Base-by-base conservation (phyloP, 2,113 vertebrate species). In the Gulo gulo region DNA sequence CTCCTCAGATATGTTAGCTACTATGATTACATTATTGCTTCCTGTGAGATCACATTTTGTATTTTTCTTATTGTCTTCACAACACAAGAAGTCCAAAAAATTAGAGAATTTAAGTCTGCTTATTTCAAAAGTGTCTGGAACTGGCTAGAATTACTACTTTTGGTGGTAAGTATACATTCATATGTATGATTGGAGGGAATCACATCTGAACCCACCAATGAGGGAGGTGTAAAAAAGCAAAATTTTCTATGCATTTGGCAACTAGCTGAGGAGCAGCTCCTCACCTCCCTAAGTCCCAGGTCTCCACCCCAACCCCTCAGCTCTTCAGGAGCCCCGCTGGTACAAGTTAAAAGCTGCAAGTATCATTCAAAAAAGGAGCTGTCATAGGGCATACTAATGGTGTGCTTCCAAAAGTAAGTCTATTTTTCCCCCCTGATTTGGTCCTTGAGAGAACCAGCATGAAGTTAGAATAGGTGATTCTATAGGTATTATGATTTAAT, bases 51-150 rank as follows among this genome's bases (percentile, higher is more conserved):
- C 50, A 69, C 21, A 26, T 98, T 98, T 63, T 99, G 98, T 85
- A 96, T 98, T 94, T 99, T 98, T 42, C 96, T 98, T 87, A 6
- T 97, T 65, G 61, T 91, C 80, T 98, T 98, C 84, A 67, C 95
- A 61, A 96, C 39, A 96, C 98, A 99, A 97, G 98, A 98, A 97
- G 7, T 34, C 76, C 63, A 82, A 92, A 98, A 98, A 94, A 50
- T 98, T 1, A 74, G 7, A 89, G 97, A 97, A 91, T 93, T 97
- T 93, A 98, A 98, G 95, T 73, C 29, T 34, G 36, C 96, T 4
- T 98, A 98, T 96, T 98, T 98, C 97, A 98, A 69, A 98, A 98
- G 94, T 94, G 94, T 97, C 81, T 98, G 98, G 98, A 99, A 98
- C 94, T 98, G 98, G 94, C 95, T 99, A 91, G 97, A 98, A 91